phyloP scores from a whole-genome alignment of 2,888 invertebrate genomes.

The Macrosoma leucophasiata region DNA sequence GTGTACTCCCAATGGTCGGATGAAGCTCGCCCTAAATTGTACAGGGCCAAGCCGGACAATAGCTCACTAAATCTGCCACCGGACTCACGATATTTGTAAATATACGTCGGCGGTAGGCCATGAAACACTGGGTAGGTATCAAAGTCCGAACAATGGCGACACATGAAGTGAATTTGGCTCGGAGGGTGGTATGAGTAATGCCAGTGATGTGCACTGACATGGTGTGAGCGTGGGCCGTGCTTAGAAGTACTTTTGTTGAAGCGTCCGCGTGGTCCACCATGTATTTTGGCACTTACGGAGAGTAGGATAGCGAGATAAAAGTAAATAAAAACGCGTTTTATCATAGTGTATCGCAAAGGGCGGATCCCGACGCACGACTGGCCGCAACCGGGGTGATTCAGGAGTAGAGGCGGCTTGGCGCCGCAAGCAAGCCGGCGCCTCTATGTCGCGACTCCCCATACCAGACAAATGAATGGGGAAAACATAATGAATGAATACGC shows the following conservation, averaged over 20 bases:
- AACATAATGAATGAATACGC: too few species aligned
- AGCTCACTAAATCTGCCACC: slow-evolving; percentile 49
- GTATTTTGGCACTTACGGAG: slow-evolving; percentile 40
- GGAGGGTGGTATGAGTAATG: slow-evolving; percentile 63
- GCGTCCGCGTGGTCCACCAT: slow-evolving; percentile 43
- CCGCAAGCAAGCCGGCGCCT: slow-evolving; percentile 54
- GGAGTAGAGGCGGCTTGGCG: slow-evolving; percentile 46
- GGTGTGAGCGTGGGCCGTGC: slow-evolving; percentile 29
- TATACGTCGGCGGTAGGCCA: slow-evolving; percentile 52
- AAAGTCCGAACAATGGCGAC: slow-evolving; percentile 46
- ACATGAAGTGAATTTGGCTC: slow-evolving; percentile 46
- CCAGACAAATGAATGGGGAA: slow-evolving; percentile 27
- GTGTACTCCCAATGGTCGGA: slow-evolving; percentile 37
- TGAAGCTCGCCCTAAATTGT: slow-evolving; percentile 55
- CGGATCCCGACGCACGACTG: slow-evolving; percentile 58
- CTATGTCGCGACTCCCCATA: slow-evolving; percentile 40
- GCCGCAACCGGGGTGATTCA: slow-evolving; percentile 31
- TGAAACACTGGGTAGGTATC: slow-evolving; percentile 59
- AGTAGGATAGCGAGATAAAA: slow-evolving; percentile 29
- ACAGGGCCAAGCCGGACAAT: slow-evolving; percentile 56
- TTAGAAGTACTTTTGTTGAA: slow-evolving; percentile 27
- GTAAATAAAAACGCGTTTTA: slow-evolving; percentile 33
- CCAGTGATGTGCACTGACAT: slow-evolving; percentile 49
- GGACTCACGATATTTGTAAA: slow-evolving; percentile 55
- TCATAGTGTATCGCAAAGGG: slow-evolving; percentile 52